Percentiles rank a stretch among this genome's conserved stretches.
These are phyloP conservation scores for Theodoxus fluviatilis DNA, from an alignment of 2,888 invertebrate species.

Conservation along the genomic window DNA sequence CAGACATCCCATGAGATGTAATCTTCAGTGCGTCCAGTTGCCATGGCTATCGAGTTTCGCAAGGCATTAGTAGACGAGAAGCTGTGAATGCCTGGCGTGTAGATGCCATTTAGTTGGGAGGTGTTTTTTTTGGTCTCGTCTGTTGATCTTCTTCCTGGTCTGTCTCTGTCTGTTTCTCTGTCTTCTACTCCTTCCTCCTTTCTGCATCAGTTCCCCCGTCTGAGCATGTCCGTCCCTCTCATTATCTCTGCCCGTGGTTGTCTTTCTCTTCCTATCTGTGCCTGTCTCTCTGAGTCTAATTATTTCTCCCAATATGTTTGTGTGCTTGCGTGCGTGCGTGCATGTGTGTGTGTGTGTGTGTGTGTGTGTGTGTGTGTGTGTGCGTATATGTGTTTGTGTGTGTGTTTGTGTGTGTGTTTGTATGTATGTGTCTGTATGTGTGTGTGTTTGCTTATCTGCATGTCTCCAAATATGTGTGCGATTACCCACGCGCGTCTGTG, in stretches of 20 bases:
- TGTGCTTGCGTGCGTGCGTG: not conserved
- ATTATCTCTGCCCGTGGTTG: not conserved
- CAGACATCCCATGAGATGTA: too few relatives aligned
- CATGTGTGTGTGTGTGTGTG: constrained; percentile 14
- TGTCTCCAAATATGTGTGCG: not conserved
- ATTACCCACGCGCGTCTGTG: not conserved
- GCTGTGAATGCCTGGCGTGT: too few relatives aligned
- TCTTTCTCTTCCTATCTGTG: not conserved
- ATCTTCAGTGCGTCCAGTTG: too few relatives aligned
- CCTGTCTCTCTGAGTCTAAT: not conserved
- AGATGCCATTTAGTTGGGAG: too few relatives aligned
- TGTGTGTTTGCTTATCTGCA: not conserved
- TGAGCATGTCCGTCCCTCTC: not conserved
- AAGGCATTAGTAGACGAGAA: too few relatives aligned
- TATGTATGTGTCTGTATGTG: not conserved
- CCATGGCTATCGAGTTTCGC: too few relatives aligned
- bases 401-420: not conserved
- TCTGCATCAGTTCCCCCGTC: not conserved
- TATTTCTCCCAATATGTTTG: not conserved
- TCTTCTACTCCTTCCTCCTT: not conserved
- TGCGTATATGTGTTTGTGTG: not conserved
- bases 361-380: constrained; percentile 16
- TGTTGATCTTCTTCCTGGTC: not conserved
- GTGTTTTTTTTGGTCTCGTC: too few relatives aligned
- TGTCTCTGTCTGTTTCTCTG: not conserved